A percentile compares a stretch with the other conserved stretches of the same genome.
Evolutionary conservation across 2,113 vertebrate genomes (phyloP).

Genomic region (Xyliphius kryptos): DNA sequence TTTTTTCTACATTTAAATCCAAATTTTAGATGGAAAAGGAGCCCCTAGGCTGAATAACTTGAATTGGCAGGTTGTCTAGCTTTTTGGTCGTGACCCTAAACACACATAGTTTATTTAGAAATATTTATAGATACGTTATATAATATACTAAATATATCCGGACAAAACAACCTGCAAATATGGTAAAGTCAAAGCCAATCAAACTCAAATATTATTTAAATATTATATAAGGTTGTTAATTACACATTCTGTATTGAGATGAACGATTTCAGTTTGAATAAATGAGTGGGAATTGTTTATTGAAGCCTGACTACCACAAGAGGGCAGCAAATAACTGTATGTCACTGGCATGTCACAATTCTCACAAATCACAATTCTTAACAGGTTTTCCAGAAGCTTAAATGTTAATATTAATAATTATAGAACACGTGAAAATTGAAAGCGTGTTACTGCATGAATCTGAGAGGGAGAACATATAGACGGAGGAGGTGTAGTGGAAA

Average conservation of each 20-base stretch:
- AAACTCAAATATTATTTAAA: too few species aligned
- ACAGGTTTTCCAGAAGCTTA: neutral
- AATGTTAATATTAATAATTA: too few species aligned
- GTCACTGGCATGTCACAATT: neutral
- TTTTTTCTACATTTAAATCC: neutral
- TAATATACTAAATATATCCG: too few species aligned
- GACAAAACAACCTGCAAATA: too few species aligned
- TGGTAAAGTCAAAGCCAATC: too few species aligned
- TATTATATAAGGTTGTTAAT: too few species aligned
- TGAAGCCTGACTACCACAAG: slow-evolving; percentile 15
- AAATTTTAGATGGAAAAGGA: neutral
- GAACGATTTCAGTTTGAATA: too few species aligned
- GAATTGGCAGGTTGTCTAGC: neutral
- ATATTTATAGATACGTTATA: too few species aligned
- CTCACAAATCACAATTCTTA: neutral
- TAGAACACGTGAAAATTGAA: neutral
- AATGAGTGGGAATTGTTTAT: neutral
- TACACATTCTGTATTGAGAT: too few species aligned
- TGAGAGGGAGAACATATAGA: slow-evolving; percentile 19
- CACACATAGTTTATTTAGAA: too few species aligned
- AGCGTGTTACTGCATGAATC: slow-evolving; percentile 31
- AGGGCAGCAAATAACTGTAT: slow-evolving; percentile 32
- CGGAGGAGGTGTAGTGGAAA: slow-evolving; percentile 41
- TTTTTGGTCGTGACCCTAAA: too few species aligned
- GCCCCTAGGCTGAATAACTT: too few species aligned